These are phyloP conservation scores for Cynopterus brachyotis DNA, from an alignment of 2,113 vertebrate species.

Conservation along the genomic window DNA sequence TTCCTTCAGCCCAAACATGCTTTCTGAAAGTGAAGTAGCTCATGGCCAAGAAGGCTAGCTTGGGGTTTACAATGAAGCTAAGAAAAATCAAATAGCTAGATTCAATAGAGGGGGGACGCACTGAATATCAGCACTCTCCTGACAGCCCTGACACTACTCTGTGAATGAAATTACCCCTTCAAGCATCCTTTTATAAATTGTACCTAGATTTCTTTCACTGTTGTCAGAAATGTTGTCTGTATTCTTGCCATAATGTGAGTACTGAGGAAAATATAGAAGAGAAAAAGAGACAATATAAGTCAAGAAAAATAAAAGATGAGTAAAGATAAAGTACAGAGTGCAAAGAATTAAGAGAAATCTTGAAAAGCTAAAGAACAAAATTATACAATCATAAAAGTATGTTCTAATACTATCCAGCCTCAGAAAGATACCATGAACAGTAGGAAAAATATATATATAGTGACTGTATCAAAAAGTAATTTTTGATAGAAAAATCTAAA, in stretches of 20 bases:
- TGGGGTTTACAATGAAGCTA: background rate
- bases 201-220: background rate
- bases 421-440: background rate
- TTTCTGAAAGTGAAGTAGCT: background rate
- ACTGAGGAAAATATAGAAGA: background rate
- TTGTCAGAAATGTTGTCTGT: background rate
- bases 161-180: background rate
- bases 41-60: background rate
- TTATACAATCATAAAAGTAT: background rate
- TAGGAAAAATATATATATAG: background rate
- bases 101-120: background rate
- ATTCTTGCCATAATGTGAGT: background rate
- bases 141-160: background rate
- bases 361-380: background rate
- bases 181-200: background rate
- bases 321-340: background rate
- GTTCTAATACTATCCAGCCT: background rate
- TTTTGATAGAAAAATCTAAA: background rate
- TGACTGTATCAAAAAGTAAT: background rate
- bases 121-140: background rate
- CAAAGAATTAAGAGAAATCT: background rate
- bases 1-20: background rate
- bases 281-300: background rate
- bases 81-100: background rate
- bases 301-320: background rate